Evolutionary conservation across 2,797 vertebrate species (phyloP), one percentile per base, ranked within the genome.

Genomic region (Manis pentadactyla): DNA sequence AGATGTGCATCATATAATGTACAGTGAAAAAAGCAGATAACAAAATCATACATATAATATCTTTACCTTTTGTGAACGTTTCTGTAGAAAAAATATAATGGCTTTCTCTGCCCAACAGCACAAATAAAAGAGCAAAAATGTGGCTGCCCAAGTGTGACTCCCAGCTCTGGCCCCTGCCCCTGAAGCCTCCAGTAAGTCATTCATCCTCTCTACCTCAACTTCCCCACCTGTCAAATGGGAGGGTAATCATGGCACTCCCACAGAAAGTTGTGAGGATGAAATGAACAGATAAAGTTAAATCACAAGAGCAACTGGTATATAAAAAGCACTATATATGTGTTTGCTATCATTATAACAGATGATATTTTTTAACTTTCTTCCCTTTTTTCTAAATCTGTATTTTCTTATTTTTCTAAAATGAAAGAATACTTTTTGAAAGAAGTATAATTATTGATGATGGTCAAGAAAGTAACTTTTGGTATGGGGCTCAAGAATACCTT

Each of bases 101-200:
- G 7, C n/a, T 64, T 49, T 25, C 34, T 78, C 18, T 88, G 55
- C 7, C 53, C 9, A 25, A 6, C 37, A 29, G 12, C 4, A n/a
- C 27, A 39, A 29, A 66, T 49, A 13, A 5, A n/a, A 49, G 18
- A 2, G 37, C 25, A n/a, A 25, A 57, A 46, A 21, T 21, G 21
- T 0, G 10, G 2, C 34, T 19, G 31, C 46, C 10, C 46, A 46
- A 46, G 46, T 17, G 13, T 25, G 49, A 39, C 21, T 39, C 74
- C 21, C 11, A 18, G 42, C 68, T n/a, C 18, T 21, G 2, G 2
- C 0, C 5, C 1, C 0, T 18, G 4, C 4, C 1, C 8, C 12
- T 5, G 18, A 13, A 63, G 11, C n/a, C 61, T 64, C 27, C 23
- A 13, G 2, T n/a, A 7, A 31, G 27, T 12, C 1, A 34, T 15